Evolutionary conservation across 1,140 invertebrate species (phyloP).

Genomic region (Magallana gigas): DNA sequence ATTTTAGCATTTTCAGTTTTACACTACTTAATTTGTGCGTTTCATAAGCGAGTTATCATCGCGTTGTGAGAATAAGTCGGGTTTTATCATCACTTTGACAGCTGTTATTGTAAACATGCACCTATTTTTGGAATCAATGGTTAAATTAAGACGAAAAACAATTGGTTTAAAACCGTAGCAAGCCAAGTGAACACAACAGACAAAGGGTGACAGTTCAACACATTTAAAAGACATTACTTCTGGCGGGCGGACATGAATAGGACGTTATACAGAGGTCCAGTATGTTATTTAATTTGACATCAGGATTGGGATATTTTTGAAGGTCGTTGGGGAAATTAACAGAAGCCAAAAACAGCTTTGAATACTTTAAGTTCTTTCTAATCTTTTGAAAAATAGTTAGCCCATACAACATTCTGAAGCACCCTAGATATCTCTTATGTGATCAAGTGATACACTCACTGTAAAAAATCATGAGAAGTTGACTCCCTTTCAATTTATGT

Average conservation of each 20-base stretch:
- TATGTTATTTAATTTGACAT: too few species aligned
- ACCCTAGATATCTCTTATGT: too few species aligned
- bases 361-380: too few species aligned
- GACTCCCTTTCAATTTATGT: too few species aligned
- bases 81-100: constrained; percentile 1
- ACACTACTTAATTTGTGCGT: background rate
- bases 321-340: too few species aligned
- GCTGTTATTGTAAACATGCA: background rate
- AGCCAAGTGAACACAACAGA: background rate
- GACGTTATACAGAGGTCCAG: too few species aligned
- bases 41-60: background rate
- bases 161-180: background rate
- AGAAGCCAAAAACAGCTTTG: too few species aligned
- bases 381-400: too few species aligned
- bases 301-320: too few species aligned
- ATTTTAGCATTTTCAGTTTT: background rate
- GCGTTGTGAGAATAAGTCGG: background rate
- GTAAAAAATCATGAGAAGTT: too few species aligned
- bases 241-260: background rate
- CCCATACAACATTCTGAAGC: too few species aligned
- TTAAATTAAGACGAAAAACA: background rate
- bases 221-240: background rate
- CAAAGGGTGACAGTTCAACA: background rate
- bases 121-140: background rate
- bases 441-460: too few species aligned